phyloP scores from a whole-genome alignment of 2,113 vertebrate species.

The Blennius ocellaris region DNA sequence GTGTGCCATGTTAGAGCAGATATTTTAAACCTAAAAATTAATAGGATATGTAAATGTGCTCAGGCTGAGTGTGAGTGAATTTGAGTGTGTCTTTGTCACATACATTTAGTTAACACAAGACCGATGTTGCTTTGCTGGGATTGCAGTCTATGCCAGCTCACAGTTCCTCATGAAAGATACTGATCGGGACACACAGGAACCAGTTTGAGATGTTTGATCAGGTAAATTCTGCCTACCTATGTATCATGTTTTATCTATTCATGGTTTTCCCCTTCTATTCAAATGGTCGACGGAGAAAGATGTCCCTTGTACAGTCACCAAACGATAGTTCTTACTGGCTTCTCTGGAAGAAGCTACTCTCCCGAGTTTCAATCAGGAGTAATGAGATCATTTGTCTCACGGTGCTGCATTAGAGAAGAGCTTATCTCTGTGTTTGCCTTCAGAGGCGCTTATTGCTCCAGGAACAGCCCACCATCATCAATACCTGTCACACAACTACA shows the following conservation, averaged over 20 bases:
- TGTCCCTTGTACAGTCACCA: conserved; percentile 16
- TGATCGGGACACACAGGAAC: too few species aligned
- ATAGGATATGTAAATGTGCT: too few species aligned
- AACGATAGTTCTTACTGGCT: conserved; percentile 23
- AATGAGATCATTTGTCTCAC: conserved; percentile 79
- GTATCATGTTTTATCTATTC: conserved; percentile 2
- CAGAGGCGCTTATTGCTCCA: conserved; percentile 63
- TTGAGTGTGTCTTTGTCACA: too few species aligned
- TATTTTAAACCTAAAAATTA: too few species aligned
- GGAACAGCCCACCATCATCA: conserved; percentile 53
- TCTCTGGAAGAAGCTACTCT: conserved; percentile 54
- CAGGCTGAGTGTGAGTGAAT: too few species aligned
- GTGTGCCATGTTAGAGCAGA: too few species aligned
- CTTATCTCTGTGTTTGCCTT: conserved; percentile 70
- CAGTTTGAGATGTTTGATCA: too few species aligned
- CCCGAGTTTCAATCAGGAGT: conserved; percentile 59
- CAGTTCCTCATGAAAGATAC: too few species aligned
- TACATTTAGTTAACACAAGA: too few species aligned
- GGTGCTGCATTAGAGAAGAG: conserved; percentile 53
- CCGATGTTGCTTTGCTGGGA: too few species aligned
- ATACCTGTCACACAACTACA: conserved; percentile 60
- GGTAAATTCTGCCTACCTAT: neutral
- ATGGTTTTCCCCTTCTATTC: conserved; percentile 7
- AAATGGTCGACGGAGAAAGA: neutral
- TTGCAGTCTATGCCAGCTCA: too few species aligned